These are phyloP conservation scores for Notodonta ziczac DNA, from an alignment of 2,888 invertebrate species.

Conservation along the genomic window DNA sequence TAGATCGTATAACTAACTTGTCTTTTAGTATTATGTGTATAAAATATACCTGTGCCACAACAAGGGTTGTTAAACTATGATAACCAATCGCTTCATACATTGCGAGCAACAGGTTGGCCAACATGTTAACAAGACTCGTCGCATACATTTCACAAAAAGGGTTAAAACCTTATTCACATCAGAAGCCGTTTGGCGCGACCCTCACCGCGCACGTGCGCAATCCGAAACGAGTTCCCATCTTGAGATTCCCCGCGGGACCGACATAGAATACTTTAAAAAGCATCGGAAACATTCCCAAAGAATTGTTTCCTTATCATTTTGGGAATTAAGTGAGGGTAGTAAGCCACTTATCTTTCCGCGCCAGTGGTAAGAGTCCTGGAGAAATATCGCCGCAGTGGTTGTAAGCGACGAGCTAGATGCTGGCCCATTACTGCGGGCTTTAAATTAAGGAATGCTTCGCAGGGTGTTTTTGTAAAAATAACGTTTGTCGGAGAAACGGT, in stretches of 20 bases:
- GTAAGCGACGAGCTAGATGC: background rate
- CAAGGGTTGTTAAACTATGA: too few relatives aligned
- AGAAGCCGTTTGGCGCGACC: background rate
- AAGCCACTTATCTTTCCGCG: conserved; percentile 8
- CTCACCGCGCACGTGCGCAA: background rate
- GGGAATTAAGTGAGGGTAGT: conserved; percentile 7
- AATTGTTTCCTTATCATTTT: conserved; percentile 9
- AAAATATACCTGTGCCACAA: too few relatives aligned
- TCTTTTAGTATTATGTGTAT: too few relatives aligned
- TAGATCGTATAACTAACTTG: too few relatives aligned
- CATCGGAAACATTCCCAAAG: conserved; percentile 2
- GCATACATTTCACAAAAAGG: background rate
- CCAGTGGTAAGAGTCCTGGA: conserved; percentile 3
- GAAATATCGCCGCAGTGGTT: conserved; percentile 2
- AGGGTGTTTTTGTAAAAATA: background rate
- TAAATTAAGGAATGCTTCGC: background rate
- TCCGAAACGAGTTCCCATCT: background rate
- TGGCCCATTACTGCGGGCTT: conserved; percentile 2
- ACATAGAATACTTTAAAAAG: conserved; percentile 4
- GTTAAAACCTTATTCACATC: conserved; percentile 1
- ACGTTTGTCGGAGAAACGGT: background rate
- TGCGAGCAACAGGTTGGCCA: background rate
- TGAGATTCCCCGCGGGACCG: conserved; percentile 2
- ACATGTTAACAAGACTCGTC: background rate
- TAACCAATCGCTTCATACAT: background rate